Evolutionary conservation across 35 echinoderm and acorn worm species (phyloP), one percentile per base, ranked within the genome.

Genomic region (Apostichopus parvimensis): DNA sequence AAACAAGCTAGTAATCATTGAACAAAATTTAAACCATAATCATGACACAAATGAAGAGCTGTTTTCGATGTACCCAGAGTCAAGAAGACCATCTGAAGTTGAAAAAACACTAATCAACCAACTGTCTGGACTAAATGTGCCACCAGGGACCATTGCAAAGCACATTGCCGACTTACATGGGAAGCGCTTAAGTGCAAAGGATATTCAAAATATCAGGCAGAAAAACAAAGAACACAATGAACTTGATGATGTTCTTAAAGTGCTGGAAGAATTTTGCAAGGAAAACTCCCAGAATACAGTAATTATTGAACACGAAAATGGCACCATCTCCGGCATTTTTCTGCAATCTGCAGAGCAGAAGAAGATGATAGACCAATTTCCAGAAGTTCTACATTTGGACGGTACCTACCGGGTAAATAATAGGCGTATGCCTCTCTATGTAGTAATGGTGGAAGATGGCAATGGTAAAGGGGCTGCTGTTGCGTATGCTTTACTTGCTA

Each of bases 391-490:
- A 5, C 65, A 87, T 52, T 15, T 87, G 10, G 88, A 77, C 12
- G 90, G 73, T 11, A 91, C 73, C 73, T 91, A 79, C 45, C 54
- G 34, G 21, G 90, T 79, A 14, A 80, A 80, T 21, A 91, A 91
- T 17, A 45, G 18, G 17, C 22, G 72, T 53, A 56, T 91, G 90
- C 90, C 73, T 17, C 76, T 91, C 6, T 81, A 91, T 57, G 77
- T 80, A 13, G 90, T 77, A 61, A 91, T 91, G 73, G 77, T 82
- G n/a, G 90, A 91, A 59, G 90, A 91, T 80, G 77, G 56, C 18
- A 75, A 78, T 81, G 73, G 90, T 6, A 5, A 60, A 14, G 72
- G 72, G 4, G 26, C 13, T 17, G 52, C 73, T 8, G 55, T 91
- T 9, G 90, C 45, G 57, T 91, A 91, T 91, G 12, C 10, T 56